Evolutionary conservation across 1,140 invertebrate genomes (phyloP).

Genomic region (Aphidius ervi): DNA sequence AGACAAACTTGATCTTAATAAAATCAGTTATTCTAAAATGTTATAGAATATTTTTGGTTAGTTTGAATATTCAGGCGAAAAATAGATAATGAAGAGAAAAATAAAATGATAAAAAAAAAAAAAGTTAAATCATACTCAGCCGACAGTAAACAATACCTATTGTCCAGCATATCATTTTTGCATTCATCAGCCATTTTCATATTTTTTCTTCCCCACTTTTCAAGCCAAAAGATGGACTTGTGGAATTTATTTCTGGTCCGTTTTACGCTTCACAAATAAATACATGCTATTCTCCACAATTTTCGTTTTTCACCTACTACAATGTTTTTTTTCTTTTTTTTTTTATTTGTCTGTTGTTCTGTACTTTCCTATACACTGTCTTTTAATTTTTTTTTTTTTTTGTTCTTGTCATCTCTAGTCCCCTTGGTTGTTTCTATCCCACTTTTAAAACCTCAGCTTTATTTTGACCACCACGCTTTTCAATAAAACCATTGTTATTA

Average conservation of each 20-base stretch:
- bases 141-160: constrained; percentile 37
- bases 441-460: constrained; percentile 12
- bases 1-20: too few relatives aligned
- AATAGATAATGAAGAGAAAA: constrained; percentile 3
- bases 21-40: too few relatives aligned
- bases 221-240: background rate
- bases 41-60: background rate
- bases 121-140: constrained; percentile 20
- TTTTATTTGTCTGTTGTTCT: constrained; percentile 1
- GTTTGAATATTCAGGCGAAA: background rate
- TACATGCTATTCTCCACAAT: constrained; percentile 14
- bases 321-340: background rate
- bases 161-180: constrained; percentile 30
- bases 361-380: constrained; percentile 8
- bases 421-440: constrained; percentile 13
- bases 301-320: constrained; percentile 12
- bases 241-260: constrained; percentile 20
- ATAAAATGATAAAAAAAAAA: constrained; percentile 13
- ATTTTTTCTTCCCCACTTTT: constrained; percentile 7
- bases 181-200: constrained; percentile 26
- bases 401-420: background rate
- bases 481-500: constrained; percentile 17
- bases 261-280: constrained; percentile 21
- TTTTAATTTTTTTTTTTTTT: constrained; percentile 13
- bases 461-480: constrained; percentile 20